Evolutionary conservation across 2,888 invertebrate genomes (phyloP).

Genomic region (Morinoia aosen): DNA sequence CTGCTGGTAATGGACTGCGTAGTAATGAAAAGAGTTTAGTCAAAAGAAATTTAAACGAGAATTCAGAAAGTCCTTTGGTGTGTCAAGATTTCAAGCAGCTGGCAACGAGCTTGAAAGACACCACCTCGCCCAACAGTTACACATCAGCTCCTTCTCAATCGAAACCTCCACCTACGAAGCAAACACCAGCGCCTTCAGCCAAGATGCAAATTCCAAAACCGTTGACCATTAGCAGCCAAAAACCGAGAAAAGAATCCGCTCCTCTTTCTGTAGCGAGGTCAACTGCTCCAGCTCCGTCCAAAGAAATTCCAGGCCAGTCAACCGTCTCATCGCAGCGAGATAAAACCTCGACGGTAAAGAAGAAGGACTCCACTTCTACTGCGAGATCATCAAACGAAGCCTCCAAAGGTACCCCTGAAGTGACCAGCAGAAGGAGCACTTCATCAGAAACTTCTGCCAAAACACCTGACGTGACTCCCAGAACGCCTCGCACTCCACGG

Average conservation of each 20-base stretch:
- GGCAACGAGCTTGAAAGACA: neutral
- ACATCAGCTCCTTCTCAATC: slow-evolving; percentile 40
- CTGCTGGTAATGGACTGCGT: neutral
- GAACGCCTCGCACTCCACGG: slow-evolving; percentile 59
- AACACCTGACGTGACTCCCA: slow-evolving; percentile 54
- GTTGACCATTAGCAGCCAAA: neutral
- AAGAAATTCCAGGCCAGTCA: neutral
- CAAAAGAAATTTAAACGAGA: slow-evolving; percentile 25
- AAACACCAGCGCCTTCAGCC: neutral
- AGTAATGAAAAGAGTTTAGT: neutral
- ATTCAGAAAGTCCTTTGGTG: slow-evolving; percentile 22
- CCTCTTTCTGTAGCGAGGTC: slow-evolving; percentile 12
- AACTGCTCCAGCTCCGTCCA: neutral
- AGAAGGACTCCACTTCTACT: neutral
- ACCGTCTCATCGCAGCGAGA: neutral
- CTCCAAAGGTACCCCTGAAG: neutral
- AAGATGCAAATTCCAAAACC: neutral
- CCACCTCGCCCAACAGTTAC: neutral
- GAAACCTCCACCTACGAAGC: neutral
- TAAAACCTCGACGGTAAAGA: neutral
- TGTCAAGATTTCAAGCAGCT: neutral
- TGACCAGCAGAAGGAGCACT: neutral
- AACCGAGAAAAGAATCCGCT: neutral
- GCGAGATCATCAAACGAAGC: neutral
- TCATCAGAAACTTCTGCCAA: neutral